Evolutionary conservation across 2,888 invertebrate species (phyloP).

Genomic region (Ligdia adustata): DNA sequence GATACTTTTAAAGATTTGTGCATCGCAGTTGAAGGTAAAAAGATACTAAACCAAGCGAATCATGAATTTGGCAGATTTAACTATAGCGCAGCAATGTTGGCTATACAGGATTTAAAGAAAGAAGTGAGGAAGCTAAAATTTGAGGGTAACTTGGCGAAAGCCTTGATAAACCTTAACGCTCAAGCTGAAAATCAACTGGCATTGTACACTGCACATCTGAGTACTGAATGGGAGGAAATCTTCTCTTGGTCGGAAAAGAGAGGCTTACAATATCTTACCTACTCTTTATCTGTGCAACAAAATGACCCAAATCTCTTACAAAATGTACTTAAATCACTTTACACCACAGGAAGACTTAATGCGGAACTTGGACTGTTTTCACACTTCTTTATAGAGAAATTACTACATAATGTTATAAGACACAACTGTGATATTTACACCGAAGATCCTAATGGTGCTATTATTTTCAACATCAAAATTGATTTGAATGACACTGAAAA

Average conservation of each 20-base stretch:
- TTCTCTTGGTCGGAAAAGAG: constrained; percentile 71
- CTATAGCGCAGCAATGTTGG: constrained; percentile 63
- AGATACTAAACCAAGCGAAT: constrained; percentile 62
- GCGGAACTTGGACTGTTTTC: constrained; percentile 72
- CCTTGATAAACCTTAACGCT: constrained; percentile 55
- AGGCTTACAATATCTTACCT: constrained; percentile 61
- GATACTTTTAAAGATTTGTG: constrained; percentile 57
- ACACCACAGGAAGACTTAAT: constrained; percentile 65
- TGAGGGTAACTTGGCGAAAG: constrained; percentile 60
- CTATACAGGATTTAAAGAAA: constrained; percentile 54
- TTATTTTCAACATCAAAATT: constrained; percentile 73
- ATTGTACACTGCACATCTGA: constrained; percentile 68
- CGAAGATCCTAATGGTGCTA: constrained; percentile 71
- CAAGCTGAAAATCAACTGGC: constrained; percentile 71
- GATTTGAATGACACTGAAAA: constrained; percentile 58
- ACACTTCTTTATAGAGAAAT: constrained; percentile 69
- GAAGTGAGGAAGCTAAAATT: constrained; percentile 56
- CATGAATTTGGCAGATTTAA: constrained; percentile 67
- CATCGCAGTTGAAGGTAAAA: constrained; percentile 60
- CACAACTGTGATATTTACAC: constrained; percentile 74
- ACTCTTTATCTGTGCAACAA: constrained; percentile 70
- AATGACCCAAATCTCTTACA: constrained; percentile 67
- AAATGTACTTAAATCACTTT: constrained; percentile 69
- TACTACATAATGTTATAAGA: constrained; percentile 69
- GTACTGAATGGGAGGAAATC: constrained; percentile 74